Evolutionary conservation across 2,113 vertebrate genomes (phyloP).

Genomic region (Aspiorhynchus laticeps): DNA sequence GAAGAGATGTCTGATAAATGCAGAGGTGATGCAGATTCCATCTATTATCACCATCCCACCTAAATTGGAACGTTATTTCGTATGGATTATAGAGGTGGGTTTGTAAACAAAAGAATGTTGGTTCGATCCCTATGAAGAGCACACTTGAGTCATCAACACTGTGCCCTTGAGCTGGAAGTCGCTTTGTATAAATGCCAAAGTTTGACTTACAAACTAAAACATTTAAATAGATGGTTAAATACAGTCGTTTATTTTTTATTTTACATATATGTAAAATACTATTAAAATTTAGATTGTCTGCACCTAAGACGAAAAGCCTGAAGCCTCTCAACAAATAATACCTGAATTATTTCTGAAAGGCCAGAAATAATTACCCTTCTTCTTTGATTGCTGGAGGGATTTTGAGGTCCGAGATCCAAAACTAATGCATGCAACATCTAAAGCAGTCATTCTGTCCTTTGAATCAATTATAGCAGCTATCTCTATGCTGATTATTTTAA

Average conservation of each 20-base stretch:
- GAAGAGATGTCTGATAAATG: slow-evolving; percentile 68
- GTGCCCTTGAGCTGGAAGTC: neutral
- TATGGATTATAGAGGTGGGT: neutral
- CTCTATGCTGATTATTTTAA: slow-evolving; percentile 46
- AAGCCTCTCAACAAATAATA: neutral
- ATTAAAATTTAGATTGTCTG: neutral
- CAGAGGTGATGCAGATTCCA: slow-evolving; percentile 40
- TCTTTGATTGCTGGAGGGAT: slow-evolving; percentile 44
- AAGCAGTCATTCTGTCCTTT: slow-evolving; percentile 35
- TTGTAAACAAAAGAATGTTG: neutral
- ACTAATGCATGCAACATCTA: slow-evolving; percentile 38
- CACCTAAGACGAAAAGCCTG: slow-evolving; percentile 24
- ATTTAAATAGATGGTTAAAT: neutral
- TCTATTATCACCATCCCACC: slow-evolving; percentile 33
- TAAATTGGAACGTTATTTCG: neutral
- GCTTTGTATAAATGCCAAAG: neutral
- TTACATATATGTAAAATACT: neutral
- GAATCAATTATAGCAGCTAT: slow-evolving; percentile 49
- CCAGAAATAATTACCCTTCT: slow-evolving; percentile 37
- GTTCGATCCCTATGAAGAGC: neutral
- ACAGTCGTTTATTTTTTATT: neutral
- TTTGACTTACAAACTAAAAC: neutral
- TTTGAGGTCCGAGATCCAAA: slow-evolving; percentile 44
- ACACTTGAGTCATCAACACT: neutral
- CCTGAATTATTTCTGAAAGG: slow-evolving; percentile 43